Evolutionary conservation across 1,140 invertebrate species (phyloP), one percentile per base, ranked within the genome.

Genomic region (Leptinotarsa texana): DNA sequence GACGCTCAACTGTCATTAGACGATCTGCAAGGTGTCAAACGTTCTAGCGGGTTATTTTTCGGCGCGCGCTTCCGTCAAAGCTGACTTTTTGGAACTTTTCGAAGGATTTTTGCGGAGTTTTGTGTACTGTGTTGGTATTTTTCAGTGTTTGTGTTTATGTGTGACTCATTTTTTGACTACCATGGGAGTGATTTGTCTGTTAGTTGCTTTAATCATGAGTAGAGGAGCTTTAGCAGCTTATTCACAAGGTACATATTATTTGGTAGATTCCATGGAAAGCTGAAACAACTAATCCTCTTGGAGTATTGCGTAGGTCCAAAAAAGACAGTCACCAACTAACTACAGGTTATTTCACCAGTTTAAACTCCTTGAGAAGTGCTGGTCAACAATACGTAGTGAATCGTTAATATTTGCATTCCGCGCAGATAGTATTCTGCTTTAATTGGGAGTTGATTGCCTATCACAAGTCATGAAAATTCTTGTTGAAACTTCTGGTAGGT

Each of bases 11-110:
- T 70, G 62, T 75, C 68, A 70, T 42, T 63, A 68, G 24, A 57
- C 15, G n/a, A 57, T 57, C n/a, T 18, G 51, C 63, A 51, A 75
- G 62, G 69, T 68, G 74, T 75, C 42, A 72, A 57, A 42, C 33
- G 33, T 42, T 11, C 33, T 11, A 3, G 33, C 33, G 33, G n/a
- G 61, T n/a, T 21, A 62, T 62, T 62, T n/a, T 62, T 62, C 21
- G 21, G 61, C 17, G 61, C 63, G 21, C 63, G 63, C 21, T 17
- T 27, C 63, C 4, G 51, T 57, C n/a, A 17, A 15, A 18, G n/a
- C 15, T 57, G 51, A 57, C 51, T 57, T 57, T 57, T 57, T 57
- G 51, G 6, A 57, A 57, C 51, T 57, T 57, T 57, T 8, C 51
- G 0, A 42, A 57, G 51, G 51, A 57, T 57, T 57, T 57, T 57